Evolutionary conservation across 1,140 invertebrate species (phyloP), one percentile per base, ranked within the genome.

Genomic region (Diorhabda carinulata): DNA sequence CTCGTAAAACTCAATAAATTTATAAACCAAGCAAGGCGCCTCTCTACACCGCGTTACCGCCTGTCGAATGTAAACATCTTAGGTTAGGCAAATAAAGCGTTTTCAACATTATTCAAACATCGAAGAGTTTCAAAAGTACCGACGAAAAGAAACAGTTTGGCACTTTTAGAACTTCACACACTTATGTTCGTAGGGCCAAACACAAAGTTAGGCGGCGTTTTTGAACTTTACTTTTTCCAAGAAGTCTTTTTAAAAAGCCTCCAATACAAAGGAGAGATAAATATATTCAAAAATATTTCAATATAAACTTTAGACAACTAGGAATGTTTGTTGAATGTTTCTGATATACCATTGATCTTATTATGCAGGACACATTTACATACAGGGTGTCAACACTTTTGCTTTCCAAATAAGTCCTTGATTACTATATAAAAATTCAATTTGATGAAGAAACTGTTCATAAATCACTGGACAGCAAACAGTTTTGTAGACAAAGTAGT

Each of bases 141-240:
- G 47, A 52, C 47, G 47, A 52, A 52, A 52, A 52, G 47, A 52
- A 52, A 52, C n/a, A 52, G 47, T 52, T 52, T 52, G 47, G 47
- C 47, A 52, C 47, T 52, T 52, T 52, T 52, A 52, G 47, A 52
- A 52, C 47, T 52, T 52, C 47, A 52, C 47, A 52, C 47, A 8
- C 47, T n/a, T 52, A 52, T 52, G 47, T 52, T 52, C 47, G 47
- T 8, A 52, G 47, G 47, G 47, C 47, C 47, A 52, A 52, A 52
- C 4, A 52, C 47, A 52, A 6, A 52, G 47, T 52, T n/a, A 52
- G 47, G 47, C 47, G 47, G 47, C n/a, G 2, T n/a, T 52, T 52
- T 52, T 52, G 47, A 52, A 52, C 47, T 52, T 52, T 4, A n/a
- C 47, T 52, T 52, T 52, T 52, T 52, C 47, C 6, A n/a, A 52